These are phyloP conservation scores for Sceliomorpha sp. DNA, from an alignment of 2,888 invertebrate species.

Conservation along the genomic window DNA sequence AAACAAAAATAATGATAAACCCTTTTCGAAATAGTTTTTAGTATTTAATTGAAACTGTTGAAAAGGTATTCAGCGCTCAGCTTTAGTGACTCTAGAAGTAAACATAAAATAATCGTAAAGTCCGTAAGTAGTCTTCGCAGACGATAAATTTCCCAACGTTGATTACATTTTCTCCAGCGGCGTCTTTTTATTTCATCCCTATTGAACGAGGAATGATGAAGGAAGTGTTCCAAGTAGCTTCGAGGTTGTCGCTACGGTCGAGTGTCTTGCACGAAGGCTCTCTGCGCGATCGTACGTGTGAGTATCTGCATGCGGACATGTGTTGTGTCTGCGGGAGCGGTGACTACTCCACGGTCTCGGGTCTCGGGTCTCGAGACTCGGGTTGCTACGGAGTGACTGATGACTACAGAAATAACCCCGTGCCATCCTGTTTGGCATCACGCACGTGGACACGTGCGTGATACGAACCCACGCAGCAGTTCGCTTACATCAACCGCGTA, in stretches of 20 bases:
- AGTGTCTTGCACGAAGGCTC: slow-evolving; percentile 1
- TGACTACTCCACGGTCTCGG: slow-evolving; percentile 40
- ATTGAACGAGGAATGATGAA: too few species aligned
- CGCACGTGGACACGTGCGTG: slow-evolving; percentile 67
- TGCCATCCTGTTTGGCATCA: slow-evolving; percentile 61
- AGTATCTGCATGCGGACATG: slow-evolving; percentile 41
- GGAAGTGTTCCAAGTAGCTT: slow-evolving; percentile 7
- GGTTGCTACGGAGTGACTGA: slow-evolving; percentile 74
- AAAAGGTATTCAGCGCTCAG: too few species aligned
- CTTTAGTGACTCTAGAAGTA: too few species aligned
- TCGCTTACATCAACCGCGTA: slow-evolving; percentile 24
- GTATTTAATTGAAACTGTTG: too few species aligned
- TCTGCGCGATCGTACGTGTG: slow-evolving; percentile 22
- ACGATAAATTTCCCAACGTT: too few species aligned
- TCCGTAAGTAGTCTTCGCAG: too few species aligned
- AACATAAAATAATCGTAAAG: too few species aligned
- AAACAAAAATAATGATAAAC: too few species aligned
- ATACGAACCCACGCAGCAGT: slow-evolving; percentile 64
- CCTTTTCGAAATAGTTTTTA: too few species aligned
- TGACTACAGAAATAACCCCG: slow-evolving; percentile 76
- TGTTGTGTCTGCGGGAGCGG: slow-evolving; percentile 55
- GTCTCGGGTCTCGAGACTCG: slow-evolving; percentile 48
- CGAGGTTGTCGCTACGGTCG: slow-evolving; percentile 9
- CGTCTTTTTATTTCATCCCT: too few species aligned
- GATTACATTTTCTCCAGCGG: too few species aligned